These are phyloP conservation scores for Dorcus parallelipipedus DNA, from an alignment of 2,888 invertebrate species.

Conservation along the genomic window DNA sequence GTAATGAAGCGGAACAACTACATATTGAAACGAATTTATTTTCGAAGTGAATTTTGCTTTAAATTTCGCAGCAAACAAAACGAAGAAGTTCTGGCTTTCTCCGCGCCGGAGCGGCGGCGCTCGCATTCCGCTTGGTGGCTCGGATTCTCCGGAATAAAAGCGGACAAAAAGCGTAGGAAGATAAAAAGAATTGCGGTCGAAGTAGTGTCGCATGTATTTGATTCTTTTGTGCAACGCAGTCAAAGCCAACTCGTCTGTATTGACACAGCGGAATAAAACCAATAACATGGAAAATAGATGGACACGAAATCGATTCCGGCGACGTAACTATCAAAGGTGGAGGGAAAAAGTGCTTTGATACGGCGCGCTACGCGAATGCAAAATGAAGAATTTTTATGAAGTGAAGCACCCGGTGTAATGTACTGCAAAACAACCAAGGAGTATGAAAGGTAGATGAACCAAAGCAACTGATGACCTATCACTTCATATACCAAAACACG, in stretches of 20 bases:
- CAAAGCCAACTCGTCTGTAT: slow-evolving; percentile 38
- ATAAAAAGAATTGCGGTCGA: slow-evolving; percentile 34
- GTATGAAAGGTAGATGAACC: no score
- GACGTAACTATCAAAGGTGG: slow-evolving; percentile 7
- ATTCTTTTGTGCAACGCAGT: slow-evolving; percentile 38
- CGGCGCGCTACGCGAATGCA: background rate
- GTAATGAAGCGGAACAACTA: no score
- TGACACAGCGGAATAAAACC: slow-evolving; percentile 46
- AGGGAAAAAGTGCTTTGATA: slow-evolving; percentile 1
- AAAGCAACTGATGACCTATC: no score
- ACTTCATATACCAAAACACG: no score
- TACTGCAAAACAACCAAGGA: no score
- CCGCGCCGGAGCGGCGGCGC: background rate
- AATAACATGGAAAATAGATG: slow-evolving; percentile 50
- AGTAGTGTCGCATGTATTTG: slow-evolving; percentile 34
- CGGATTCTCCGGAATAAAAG: slow-evolving; percentile 15
- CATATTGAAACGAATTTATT: no score
- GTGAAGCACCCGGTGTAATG: no score
- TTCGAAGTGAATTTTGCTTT: no score
- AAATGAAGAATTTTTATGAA: no score
- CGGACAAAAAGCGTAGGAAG: slow-evolving; percentile 9
- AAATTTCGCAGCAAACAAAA: background rate
- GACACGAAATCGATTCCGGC: slow-evolving; percentile 33
- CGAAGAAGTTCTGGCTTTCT: background rate
- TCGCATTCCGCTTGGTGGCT: slow-evolving; percentile 16